Percentiles rank a stretch among this genome's conserved stretches.
These are phyloP conservation scores for Myotis davidii DNA, from an alignment of 2,113 vertebrate genomes.

Conservation along the genomic window DNA sequence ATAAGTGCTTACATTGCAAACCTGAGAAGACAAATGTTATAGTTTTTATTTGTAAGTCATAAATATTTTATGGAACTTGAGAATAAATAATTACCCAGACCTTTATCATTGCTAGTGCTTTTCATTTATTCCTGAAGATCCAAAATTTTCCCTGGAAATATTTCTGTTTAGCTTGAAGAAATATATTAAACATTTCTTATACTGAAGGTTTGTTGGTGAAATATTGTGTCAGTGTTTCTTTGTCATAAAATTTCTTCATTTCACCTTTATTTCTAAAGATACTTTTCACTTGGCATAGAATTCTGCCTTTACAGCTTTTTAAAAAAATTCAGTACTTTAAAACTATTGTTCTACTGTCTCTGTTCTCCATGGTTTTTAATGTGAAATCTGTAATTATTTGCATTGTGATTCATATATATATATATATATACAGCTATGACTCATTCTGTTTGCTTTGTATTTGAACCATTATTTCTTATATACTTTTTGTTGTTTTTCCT, in stretches of 20 bases:
- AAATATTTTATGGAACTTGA: background rate
- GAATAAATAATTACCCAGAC: background rate
- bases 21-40: background rate
- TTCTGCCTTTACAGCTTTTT: background rate
- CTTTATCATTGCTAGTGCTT: background rate
- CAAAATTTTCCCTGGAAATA: background rate
- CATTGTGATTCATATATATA: background rate
- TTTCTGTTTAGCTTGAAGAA: constrained; percentile 29
- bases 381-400: background rate
- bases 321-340: background rate
- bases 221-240: background rate
- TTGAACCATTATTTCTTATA: background rate
- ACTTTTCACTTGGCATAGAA: constrained; percentile 28
- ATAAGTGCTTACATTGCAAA: background rate
- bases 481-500: background rate
- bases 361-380: background rate
- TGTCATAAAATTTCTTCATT: constrained; percentile 19
- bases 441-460: background rate
- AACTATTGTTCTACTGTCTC: background rate
- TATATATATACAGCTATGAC: background rate
- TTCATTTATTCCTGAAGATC: background rate
- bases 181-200: background rate
- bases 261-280: constrained; percentile 15
- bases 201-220: background rate
- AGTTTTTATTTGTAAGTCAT: background rate